A percentile compares a stretch with the other conserved stretches of the same genome.
phyloP scores from a whole-genome alignment of 2,888 invertebrate genomes.

The Xestia ashworthii region DNA sequence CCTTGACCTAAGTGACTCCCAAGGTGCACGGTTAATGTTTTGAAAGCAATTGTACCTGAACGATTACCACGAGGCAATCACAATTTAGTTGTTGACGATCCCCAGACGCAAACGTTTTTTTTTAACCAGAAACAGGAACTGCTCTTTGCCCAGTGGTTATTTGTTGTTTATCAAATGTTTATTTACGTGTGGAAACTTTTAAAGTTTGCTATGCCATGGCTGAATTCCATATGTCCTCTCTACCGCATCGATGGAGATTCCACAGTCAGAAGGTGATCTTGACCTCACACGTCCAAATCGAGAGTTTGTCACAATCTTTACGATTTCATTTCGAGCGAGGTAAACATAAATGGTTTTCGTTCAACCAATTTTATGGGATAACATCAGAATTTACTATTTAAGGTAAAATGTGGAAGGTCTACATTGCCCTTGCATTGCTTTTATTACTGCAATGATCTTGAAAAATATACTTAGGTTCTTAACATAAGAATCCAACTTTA shows the following conservation, averaged over 20 bases:
- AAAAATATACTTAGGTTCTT: not conserved
- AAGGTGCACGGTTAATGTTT: conserved; percentile 26
- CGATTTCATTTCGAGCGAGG: conserved; percentile 41
- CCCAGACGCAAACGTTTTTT: conserved; percentile 3
- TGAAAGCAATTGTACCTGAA: conserved; percentile 27
- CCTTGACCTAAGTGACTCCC: conserved; percentile 48
- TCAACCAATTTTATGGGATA: conserved; percentile 33
- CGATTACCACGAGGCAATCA: conserved; percentile 25
- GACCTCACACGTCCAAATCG: conserved; percentile 55
- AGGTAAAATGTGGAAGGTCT: conserved; percentile 9
- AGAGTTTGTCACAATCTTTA: conserved; percentile 51
- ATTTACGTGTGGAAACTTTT: conserved; percentile 54
- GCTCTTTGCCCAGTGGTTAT: conserved; percentile 23
- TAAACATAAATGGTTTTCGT: conserved; percentile 32
- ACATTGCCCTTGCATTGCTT: not conserved
- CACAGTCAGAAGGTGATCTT: conserved; percentile 41
- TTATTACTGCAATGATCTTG: conserved; percentile 12
- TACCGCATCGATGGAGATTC: conserved; percentile 17
- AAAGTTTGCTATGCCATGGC: conserved; percentile 1
- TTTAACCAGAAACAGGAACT: conserved; percentile 45
- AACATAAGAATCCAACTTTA: not conserved
- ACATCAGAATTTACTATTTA: conserved; percentile 8
- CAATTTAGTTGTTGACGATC: conserved; percentile 42
- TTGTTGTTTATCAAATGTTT: conserved; percentile 40
- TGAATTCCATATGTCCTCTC: conserved; percentile 36